These are phyloP conservation scores for Butastur rufipennis DNA, from an alignment of 2,113 vertebrate genomes.

Conservation along the genomic window DNA sequence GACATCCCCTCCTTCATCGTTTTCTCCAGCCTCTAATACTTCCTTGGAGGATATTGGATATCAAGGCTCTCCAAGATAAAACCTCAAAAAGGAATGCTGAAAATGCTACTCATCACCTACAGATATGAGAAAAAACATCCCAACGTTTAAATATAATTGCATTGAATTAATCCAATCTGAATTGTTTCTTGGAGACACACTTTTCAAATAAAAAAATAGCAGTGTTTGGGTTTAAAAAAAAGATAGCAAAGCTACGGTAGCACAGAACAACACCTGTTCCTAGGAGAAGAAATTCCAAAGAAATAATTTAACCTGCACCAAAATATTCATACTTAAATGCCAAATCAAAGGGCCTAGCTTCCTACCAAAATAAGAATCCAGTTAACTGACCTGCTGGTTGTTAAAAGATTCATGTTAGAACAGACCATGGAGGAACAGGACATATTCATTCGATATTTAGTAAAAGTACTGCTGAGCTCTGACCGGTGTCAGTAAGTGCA, in stretches of 20 bases:
- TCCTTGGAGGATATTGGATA: neutral
- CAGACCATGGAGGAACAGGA: neutral
- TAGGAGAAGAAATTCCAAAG: neutral
- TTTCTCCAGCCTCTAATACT: neutral
- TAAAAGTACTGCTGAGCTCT: neutral
- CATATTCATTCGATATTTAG: neutral
- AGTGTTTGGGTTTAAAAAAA: neutral
- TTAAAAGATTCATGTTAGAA: neutral
- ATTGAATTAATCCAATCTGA: neutral
- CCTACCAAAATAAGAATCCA: neutral
- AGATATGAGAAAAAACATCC: neutral
- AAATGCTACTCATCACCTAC: neutral
- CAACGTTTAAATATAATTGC: neutral
- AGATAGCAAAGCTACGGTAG: neutral
- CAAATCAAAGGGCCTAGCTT: neutral
- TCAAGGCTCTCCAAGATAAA: neutral
- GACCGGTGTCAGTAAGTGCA: neutral
- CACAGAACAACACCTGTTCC: neutral
- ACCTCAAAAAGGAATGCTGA: neutral
- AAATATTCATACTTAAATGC: neutral
- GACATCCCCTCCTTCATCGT: neutral
- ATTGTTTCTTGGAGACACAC: neutral
- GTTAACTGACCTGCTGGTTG: neutral
- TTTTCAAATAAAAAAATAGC: neutral
- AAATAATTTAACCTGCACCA: neutral